Evolutionary conservation across 2,113 vertebrate genomes (phyloP).

Genomic region (Talpa occidentalis): DNA sequence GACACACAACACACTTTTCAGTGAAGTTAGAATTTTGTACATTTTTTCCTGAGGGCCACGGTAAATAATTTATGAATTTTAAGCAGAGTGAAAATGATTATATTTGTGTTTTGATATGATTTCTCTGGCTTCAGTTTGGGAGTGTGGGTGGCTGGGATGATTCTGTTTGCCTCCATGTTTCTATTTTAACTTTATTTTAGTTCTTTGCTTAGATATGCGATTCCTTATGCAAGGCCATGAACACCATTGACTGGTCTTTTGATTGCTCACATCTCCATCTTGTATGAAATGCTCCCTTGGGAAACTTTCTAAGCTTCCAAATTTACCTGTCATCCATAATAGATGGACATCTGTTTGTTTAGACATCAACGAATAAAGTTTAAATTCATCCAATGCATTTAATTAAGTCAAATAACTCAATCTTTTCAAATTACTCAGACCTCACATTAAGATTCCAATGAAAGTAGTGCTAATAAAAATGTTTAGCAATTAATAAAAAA

Average conservation of each 20-base stretch:
- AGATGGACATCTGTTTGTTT: neutral
- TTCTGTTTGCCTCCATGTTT: neutral
- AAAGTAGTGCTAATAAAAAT: slow-evolving; percentile 28
- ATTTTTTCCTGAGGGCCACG: neutral
- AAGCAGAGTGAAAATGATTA: neutral
- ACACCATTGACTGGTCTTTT: neutral
- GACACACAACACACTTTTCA: neutral
- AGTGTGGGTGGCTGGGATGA: neutral
- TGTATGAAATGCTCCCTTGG: neutral
- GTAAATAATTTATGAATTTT: neutral
- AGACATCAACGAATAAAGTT: neutral
- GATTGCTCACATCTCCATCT: neutral
- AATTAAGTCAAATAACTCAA: neutral
- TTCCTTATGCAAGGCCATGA: neutral
- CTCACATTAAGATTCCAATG: neutral
- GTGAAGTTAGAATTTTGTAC: neutral
- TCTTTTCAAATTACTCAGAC: neutral
- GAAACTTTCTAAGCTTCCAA: neutral
- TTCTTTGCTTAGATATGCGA: neutral
- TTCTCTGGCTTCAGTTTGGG: neutral
- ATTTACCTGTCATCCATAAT: neutral
- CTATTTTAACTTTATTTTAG: neutral
- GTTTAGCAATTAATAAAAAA: neutral
- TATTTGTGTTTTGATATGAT: neutral
- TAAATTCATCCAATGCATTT: neutral